A percentile compares a stretch with the other conserved stretches of the same genome.
These are phyloP conservation scores for Agapostemon virescens DNA, from an alignment of 2,888 invertebrate genomes.

Conservation along the genomic window DNA sequence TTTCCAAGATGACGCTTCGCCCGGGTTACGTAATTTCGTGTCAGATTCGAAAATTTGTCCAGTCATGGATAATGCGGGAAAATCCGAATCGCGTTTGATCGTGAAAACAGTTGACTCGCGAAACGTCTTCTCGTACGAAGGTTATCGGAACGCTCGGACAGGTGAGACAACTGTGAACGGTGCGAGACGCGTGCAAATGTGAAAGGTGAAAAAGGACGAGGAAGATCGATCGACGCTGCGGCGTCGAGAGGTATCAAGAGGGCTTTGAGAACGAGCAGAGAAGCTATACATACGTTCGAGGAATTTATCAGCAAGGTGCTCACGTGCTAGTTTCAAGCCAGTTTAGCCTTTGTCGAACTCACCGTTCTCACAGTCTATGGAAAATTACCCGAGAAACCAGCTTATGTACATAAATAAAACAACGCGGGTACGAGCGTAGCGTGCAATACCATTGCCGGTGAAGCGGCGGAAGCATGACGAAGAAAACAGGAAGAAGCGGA, in stretches of 20 bases:
- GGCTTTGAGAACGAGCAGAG: no score
- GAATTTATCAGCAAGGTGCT: not conserved
- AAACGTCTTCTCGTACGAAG: not conserved
- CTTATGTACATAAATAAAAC: not conserved
- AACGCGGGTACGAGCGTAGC: not conserved
- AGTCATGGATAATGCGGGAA: not conserved
- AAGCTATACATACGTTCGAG: not conserved
- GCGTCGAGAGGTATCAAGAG: no score
- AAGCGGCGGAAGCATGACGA: not conserved
- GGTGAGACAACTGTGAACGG: no score
- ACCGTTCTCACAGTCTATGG: constrained; percentile 12
- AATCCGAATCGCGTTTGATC: not conserved
- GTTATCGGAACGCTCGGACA: not conserved
- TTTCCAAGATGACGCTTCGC: constrained; percentile 35
- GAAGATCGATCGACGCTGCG: not conserved
- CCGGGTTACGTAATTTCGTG: constrained; percentile 30
- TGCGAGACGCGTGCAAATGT: not conserved
- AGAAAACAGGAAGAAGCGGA: not conserved
- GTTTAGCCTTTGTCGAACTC: constrained; percentile 5
- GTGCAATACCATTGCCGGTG: not conserved
- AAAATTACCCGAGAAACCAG: constrained; percentile 8
- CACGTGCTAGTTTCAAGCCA: not conserved
- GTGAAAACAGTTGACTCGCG: not conserved
- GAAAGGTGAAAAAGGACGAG: not conserved
- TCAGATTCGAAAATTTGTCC: not conserved